Conservation (phyloP, 2,888 invertebrate genomes). For the Endomychus coccineus region DNA sequence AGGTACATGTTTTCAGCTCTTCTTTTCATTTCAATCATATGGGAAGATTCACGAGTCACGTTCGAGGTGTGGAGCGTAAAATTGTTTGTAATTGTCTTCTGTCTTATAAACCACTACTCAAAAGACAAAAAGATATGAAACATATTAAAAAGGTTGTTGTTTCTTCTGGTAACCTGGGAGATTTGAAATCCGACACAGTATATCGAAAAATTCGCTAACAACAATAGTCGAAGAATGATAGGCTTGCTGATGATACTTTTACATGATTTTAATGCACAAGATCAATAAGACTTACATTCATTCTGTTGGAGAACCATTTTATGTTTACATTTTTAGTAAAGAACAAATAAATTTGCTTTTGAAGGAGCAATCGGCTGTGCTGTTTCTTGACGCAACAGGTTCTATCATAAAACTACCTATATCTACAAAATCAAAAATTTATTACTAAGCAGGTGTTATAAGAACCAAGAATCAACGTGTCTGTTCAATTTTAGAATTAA, state of each 20-base stretch:
- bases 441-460: no score
- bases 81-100: not conserved
- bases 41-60: not conserved
- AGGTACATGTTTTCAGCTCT: not conserved
- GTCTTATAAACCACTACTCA: not conserved
- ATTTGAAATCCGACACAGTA: not conserved
- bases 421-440: no score
- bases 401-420: no score
- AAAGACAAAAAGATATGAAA: not conserved
- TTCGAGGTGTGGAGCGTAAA: constrained; percentile 4
- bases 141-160: not conserved
- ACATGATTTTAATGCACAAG: constrained; percentile 3
- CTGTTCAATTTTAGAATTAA: no score
- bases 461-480: no score
- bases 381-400: no score
- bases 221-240: not conserved
- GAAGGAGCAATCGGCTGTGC: no score
- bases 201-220: constrained; percentile 3
- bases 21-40: constrained; percentile 3
- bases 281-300: not conserved
- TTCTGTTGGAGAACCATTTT: constrained; percentile 1
- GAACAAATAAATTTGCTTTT: constrained; percentile 1
- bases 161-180: not conserved
- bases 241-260: not conserved
- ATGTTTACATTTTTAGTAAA: constrained; percentile 1